phyloP scores from a whole-genome alignment of 2,113 vertebrate genomes.

The Oncorhynchus gorbuscha region DNA sequence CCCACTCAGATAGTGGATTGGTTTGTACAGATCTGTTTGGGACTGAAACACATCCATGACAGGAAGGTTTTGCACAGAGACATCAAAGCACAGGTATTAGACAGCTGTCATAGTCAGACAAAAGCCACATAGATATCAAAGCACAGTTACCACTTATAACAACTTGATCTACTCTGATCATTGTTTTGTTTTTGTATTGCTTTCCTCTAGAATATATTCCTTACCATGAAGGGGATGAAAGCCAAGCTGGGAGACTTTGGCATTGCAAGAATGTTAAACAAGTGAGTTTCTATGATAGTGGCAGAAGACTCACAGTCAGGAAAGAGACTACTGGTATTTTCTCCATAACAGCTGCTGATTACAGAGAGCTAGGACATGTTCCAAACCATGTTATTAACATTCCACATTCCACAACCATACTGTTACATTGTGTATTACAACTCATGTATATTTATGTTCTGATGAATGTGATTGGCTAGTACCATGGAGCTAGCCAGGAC shows the following conservation, averaged over 20 bases:
- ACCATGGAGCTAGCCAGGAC: slow-evolving; percentile 87
- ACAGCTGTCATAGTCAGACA: neutral
- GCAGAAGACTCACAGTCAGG: no score
- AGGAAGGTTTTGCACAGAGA: slow-evolving; percentile 91
- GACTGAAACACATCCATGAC: slow-evolving; percentile 92
- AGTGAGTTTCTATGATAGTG: slow-evolving; percentile 62
- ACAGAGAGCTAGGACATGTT: neutral
- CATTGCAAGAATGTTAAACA: slow-evolving; percentile 78
- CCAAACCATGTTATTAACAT: slow-evolving; percentile 52
- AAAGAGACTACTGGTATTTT: neutral
- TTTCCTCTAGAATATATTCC: slow-evolving; percentile 86
- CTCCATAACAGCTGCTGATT: neutral
- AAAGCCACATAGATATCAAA: no score
- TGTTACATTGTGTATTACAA: neutral
- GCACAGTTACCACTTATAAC: no score
- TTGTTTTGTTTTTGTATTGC: neutral
- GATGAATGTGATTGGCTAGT: slow-evolving; percentile 57
- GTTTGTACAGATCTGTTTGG: slow-evolving; percentile 93
- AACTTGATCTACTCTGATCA: neutral
- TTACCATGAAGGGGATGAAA: slow-evolving; percentile 79
- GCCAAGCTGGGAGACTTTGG: slow-evolving; percentile 87
- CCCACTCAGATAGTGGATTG: slow-evolving; percentile 81
- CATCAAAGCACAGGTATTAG: slow-evolving; percentile 87
- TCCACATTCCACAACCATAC: slow-evolving; percentile 27
- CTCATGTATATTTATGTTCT: neutral